Conservation (phyloP, 2,888 invertebrate species). For the Mellilla xanthometata region DNA sequence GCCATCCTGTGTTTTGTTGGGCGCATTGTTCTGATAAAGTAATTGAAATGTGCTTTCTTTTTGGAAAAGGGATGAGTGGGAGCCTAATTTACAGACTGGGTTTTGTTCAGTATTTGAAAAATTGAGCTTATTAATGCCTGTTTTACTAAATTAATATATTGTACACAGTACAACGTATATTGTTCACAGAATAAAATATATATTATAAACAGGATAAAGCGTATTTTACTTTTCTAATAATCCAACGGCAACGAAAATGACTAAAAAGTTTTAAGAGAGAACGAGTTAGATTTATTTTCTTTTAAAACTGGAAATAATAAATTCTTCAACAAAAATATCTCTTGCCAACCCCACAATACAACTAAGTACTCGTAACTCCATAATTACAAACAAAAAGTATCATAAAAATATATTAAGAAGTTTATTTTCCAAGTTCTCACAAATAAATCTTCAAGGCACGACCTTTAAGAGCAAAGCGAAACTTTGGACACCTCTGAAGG, state of each 20-base stretch:
- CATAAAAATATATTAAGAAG: conserved; percentile 34
- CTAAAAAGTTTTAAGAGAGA: too few relatives aligned
- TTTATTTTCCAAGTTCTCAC: conserved; percentile 27
- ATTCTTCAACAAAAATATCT: conserved; percentile 6
- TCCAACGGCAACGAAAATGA: too few relatives aligned
- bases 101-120: too few relatives aligned
- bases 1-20: conserved; percentile 36
- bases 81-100: too few relatives aligned
- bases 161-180: too few relatives aligned
- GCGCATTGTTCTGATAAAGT: conserved; percentile 31
- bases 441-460: conserved; percentile 31
- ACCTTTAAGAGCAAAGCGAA: conserved; percentile 27
- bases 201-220: too few relatives aligned
- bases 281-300: too few relatives aligned
- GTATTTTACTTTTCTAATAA: too few relatives aligned
- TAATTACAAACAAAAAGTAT: conserved; percentile 33
- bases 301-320: neutral
- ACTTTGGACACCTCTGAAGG: conserved; percentile 27
- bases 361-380: conserved; percentile 17
- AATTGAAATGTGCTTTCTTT: conserved; percentile 21
- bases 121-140: too few relatives aligned
- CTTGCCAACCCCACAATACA: conserved; percentile 12
- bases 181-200: too few relatives aligned
- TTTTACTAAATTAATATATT: too few relatives aligned
- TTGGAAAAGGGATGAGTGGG: neutral